These are phyloP conservation scores for Amyelois transitella DNA, from an alignment of 1,140 invertebrate species.

Conservation along the genomic window DNA sequence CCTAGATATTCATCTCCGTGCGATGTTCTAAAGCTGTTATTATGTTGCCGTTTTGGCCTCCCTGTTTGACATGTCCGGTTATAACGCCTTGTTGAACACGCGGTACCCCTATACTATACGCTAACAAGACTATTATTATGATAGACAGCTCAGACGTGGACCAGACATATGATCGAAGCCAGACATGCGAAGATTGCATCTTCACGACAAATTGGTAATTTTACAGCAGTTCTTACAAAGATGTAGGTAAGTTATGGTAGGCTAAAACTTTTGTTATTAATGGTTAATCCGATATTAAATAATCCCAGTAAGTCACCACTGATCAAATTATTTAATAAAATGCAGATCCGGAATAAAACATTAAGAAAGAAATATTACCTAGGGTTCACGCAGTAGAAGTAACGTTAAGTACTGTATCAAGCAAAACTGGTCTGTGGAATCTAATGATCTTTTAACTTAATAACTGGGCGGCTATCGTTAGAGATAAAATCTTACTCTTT, in stretches of 20 bases:
- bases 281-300: no score
- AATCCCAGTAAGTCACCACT: no score
- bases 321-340: no score
- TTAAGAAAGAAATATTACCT: neutral
- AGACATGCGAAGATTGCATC: no score
- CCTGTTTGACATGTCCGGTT: conserved; percentile 22
- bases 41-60: neutral
- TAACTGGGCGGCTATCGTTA: conserved; percentile 12
- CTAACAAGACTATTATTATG: conserved; percentile 42
- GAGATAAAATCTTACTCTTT: conserved; percentile 22
- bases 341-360: no score
- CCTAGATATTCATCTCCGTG: conserved; percentile 7
- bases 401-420: neutral
- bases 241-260: neutral
- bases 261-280: no score
- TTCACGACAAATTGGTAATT: conserved; percentile 2
- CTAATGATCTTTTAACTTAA: conserved; percentile 16
- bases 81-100: conserved; percentile 35
- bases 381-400: neutral
- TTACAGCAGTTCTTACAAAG: neutral
- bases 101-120: conserved; percentile 41
- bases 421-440: conserved; percentile 14
- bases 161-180: conserved; percentile 26
- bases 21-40: neutral
- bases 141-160: conserved; percentile 36